phyloP scores from a whole-genome alignment of 2,888 invertebrate species.

The Cheilosia pagana region DNA sequence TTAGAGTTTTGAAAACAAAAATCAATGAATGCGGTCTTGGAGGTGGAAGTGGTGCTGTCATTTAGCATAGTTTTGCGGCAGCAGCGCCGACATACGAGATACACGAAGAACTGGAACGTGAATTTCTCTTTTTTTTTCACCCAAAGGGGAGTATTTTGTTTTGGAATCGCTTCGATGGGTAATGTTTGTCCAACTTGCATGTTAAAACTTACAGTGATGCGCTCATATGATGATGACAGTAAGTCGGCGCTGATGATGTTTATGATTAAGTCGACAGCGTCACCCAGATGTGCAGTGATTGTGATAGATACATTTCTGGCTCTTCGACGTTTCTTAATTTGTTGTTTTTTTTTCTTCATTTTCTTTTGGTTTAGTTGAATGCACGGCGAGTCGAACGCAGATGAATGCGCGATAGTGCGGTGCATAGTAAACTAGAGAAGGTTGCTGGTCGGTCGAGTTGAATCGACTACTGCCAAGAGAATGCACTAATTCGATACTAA shows the following conservation, averaged over 20 bases:
- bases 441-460: too few species aligned
- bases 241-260: slow-evolving; percentile 32
- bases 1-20: slow-evolving; percentile 28
- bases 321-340: neutral
- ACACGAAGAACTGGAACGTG: slow-evolving; percentile 47
- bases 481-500: too few species aligned
- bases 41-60: neutral
- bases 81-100: slow-evolving; percentile 15
- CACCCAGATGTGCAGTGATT: slow-evolving; percentile 59
- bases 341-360: neutral
- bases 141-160: slow-evolving; percentile 3
- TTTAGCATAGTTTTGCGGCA: slow-evolving; percentile 16
- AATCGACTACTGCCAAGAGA: too few species aligned
- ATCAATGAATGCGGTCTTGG: slow-evolving; percentile 20
- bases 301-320: neutral
- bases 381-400: too few species aligned
- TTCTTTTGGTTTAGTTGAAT: neutral
- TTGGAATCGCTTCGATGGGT: slow-evolving; percentile 43
- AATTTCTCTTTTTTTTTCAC: slow-evolving; percentile 50
- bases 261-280: slow-evolving; percentile 52
- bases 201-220: slow-evolving; percentile 21
- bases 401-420: too few species aligned
- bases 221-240: slow-evolving; percentile 24
- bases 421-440: too few species aligned
- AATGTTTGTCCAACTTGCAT: slow-evolving; percentile 40